Base-by-base conservation (phyloP, 2,797 vertebrate genomes). In the Tokudaia muenninki region DNA sequence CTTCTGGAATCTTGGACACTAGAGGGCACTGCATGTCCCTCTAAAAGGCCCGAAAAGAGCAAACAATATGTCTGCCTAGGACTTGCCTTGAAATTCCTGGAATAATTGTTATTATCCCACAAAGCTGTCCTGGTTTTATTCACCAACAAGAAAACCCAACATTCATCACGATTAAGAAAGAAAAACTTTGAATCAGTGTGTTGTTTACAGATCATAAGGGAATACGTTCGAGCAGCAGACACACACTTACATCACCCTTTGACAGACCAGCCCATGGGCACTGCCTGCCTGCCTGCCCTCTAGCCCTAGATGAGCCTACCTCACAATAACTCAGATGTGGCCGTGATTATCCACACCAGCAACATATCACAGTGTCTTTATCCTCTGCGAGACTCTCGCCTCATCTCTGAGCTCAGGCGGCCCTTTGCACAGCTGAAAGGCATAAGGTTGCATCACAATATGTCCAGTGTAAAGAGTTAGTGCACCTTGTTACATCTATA, bases 11-110 rank as follows among this genome's bases (percentile, higher is more conserved):
- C 41, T 78, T 21, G 74, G 97, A 96, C 98, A 98, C 98, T 98
- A 99, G 98, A 97, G 98, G 98, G 98, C 95, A 98, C 98, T 97
- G 96, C 82, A 8, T 34, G 97, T 92, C 96, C 97, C 98, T 96
- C 59, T 24, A 97, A 97, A 97, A 31, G 81, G 89, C 52, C 74
- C 21, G 12, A 0, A 2, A 59, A 67, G n/a, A 13, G 65, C 14
- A 52, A n/a, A 65, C 0, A 14, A 6, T 0, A 22, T 13, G 29
- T 7, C n/a, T 17, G 22, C 9, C 37, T 17, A 6, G 12, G 3
- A 26, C 55, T 31, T 21, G 59, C 13, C 82, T 70, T 34, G 12
- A 11, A n/a, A 22, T 57, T 87, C 75, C 87, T 90, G 29, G 29
- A 91, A 65, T 1, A 70, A 47, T 17, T 21, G 24, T n/a, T 44